Base-by-base conservation (phyloP, 2,797 vertebrate genomes). In the Anabas testudineus region DNA sequence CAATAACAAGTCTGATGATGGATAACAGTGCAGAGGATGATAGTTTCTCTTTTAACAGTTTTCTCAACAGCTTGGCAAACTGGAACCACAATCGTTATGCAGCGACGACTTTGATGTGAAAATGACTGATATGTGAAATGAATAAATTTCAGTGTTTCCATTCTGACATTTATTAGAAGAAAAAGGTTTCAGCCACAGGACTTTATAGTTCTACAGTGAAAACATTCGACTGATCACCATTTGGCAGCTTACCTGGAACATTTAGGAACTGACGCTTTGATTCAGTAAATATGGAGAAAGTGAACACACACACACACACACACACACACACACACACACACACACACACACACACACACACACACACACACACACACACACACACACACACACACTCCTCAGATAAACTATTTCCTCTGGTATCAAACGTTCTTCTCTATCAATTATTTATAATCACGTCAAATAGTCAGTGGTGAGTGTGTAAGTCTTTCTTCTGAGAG, bases 401-500 rank as follows among this genome's bases (percentile, higher is more conserved):
- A n/a, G n/a, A n/a, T n/a, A n/a, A n/a, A n/a, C n/a, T n/a, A 45
- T 82, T 45, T 62, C 18, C 54, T 49, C 30, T 0, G 1, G 45
- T 48, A 67, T 45, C 24, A 36, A 5, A 21, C 61, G 28, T 55
- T 73, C 43, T 22, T 56, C 14, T 59, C 37, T 9, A 34, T 67
- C 13, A 67, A 10, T 67, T 48, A 57, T 46, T 64, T 51, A 19
- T 63, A 67, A 67, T 72, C 1, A 24, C 24, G 55, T 78, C 28
- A 76, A 75, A 79, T 43, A 74, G 62, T 37, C 45, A 36, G 52
- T 76, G 34, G 32, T 71, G 14, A 55, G 16, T 41, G 48, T 71
- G 21, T 48, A 64, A 64, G 16, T 71, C 43, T 74, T 60, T 71
- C 43, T 74, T 60, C 46, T 61, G 45, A 68, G 61, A 84, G 57